Conservation (phyloP, 2,888 invertebrate genomes). For the Phrixothrix hirtus region DNA sequence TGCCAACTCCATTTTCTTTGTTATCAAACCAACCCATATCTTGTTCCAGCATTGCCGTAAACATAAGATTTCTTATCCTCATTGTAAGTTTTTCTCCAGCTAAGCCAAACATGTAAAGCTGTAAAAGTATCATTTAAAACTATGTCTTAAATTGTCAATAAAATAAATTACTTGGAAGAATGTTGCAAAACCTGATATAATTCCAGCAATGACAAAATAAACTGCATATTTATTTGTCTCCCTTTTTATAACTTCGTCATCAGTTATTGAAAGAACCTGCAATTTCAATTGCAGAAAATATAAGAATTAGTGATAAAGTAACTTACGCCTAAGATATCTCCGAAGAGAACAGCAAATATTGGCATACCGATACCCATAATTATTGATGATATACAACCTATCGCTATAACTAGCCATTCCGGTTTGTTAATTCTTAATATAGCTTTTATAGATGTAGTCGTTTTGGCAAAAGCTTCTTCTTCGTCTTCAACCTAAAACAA, state of each 20-base stretch:
- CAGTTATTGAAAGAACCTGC: slow-evolving; percentile 59
- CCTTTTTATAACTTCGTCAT: slow-evolving; percentile 59
- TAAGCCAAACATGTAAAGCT: slow-evolving; percentile 65
- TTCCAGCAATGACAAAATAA: slow-evolving; percentile 70
- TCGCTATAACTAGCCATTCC: slow-evolving; percentile 68
- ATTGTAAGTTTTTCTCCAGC: slow-evolving; percentile 81
- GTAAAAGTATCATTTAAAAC: too few species aligned
- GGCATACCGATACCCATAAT: slow-evolving; percentile 76
- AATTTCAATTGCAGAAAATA: slow-evolving; percentile 7
- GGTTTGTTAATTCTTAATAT: slow-evolving; percentile 63
- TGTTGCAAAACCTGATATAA: slow-evolving; percentile 66
- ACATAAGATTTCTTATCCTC: slow-evolving; percentile 68
- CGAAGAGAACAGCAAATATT: slow-evolving; percentile 71
- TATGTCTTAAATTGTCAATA: too few species aligned
- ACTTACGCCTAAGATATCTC: slow-evolving; percentile 70
- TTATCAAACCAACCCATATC: slow-evolving; percentile 78
- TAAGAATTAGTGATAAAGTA: background rate
- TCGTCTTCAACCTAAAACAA: slow-evolving; percentile 8
- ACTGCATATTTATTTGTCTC: slow-evolving; percentile 66
- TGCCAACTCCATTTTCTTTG: slow-evolving; percentile 72
- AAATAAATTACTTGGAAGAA: slow-evolving; percentile 64
- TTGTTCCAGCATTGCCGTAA: slow-evolving; percentile 70
- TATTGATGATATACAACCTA: slow-evolving; percentile 66
- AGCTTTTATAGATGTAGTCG: slow-evolving; percentile 37
- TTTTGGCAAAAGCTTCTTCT: background rate